Conservation (phyloP, 2,113 vertebrate species). For the Caranx melampygus region DNA sequence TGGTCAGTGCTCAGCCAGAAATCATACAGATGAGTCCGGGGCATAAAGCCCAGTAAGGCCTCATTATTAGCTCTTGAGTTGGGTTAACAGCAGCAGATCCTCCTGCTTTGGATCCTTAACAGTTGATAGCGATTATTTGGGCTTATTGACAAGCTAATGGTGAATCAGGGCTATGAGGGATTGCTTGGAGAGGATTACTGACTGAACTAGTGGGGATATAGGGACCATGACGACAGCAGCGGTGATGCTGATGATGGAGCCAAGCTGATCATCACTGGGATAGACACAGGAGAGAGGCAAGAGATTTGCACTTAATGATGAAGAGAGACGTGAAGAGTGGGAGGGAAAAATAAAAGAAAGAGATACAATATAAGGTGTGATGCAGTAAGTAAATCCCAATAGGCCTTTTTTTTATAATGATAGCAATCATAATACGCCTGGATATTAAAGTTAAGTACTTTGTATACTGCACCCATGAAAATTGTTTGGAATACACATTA, state of each 20-base stretch:
- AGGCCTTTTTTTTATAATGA: background rate
- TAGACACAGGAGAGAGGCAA: constrained; percentile 25
- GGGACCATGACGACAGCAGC: constrained; percentile 33
- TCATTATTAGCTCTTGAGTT: constrained; percentile 54
- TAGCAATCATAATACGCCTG: background rate
- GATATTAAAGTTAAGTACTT: background rate
- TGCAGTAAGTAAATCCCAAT: background rate
- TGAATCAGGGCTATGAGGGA: constrained; percentile 66
- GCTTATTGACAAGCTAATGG: constrained; percentile 76
- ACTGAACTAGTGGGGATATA: constrained; percentile 52
- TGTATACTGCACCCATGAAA: background rate
- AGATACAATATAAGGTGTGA: background rate
- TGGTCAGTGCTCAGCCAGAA: constrained; percentile 50
- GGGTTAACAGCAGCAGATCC: constrained; percentile 58
- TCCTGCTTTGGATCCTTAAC: constrained; percentile 57
- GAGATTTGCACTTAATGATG: constrained; percentile 18
- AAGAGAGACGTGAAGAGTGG: constrained; percentile 20
- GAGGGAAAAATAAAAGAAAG: background rate
- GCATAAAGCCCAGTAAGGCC: constrained; percentile 31
- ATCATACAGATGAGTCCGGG: constrained; percentile 55
- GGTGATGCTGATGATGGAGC: constrained; percentile 41
- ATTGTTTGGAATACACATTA: background rate
- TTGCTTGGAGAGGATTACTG: constrained; percentile 76
- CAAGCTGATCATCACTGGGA: constrained; percentile 52
- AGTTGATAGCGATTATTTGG: constrained; percentile 69